Base-by-base conservation (phyloP, 2,113 vertebrate species). In the Xenopus tropicalis region DNA sequence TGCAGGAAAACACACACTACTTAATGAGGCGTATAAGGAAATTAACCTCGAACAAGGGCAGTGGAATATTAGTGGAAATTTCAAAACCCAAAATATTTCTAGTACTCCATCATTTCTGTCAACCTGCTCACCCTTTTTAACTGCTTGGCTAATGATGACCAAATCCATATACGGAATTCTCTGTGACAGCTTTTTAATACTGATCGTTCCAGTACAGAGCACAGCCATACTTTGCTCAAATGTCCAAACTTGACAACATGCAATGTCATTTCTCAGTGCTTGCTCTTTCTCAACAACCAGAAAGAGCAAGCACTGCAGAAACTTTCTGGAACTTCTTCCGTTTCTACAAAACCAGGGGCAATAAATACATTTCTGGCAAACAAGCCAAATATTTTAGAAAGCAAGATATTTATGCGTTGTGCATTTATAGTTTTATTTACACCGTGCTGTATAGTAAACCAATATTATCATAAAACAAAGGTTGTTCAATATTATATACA, bases 1-100 rank as follows among this genome's bases (percentile, higher is more conserved):
- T 37, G 29, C 29, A 37, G 29, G 29, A 37, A 37, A 37, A 6
- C 29, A 22, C 20, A 68, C 52, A 56, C 48, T 58, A 70, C 54
- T 58, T 70, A 70, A 70, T 70, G 68, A 70, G 54, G 29, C 54
- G 43, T n/a, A 56, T 37, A 29, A 57, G 37, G 46, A 70, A 61
- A 70, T 46, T 43, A 70, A 19, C 42, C 14, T 61, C 22, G 61
- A 42, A 61, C 57, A 61, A 23, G 69, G 17, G 42, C 44, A 59
- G 61, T 61, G 69, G 48, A 11, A 21, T 29, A 70, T 61, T 48
- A 70, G 57, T 61, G 10, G 37, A 61, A 61, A 59, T 70, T 37
- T 70, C 57, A 70, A 70, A 70, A 70, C 17, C 13, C 20, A 61
- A 16, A 46, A 44, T 44, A 70, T 56, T 42, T 70, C 14, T 37